phyloP scores from a whole-genome alignment of 2,888 invertebrate genomes.

The Chaetogeoica ovagalla region DNA sequence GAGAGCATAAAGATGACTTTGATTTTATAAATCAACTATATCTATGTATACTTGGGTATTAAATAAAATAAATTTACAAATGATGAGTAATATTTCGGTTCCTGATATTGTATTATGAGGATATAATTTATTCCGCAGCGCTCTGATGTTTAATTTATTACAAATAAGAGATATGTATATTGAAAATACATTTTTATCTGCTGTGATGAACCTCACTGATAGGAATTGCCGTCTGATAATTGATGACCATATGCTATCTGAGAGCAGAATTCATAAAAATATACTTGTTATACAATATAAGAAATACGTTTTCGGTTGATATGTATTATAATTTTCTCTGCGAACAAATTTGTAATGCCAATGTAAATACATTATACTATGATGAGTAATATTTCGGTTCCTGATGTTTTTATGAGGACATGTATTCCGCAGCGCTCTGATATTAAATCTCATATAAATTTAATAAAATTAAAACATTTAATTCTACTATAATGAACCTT shows the following conservation, averaged over 20 bases:
- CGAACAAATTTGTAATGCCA: background rate
- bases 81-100: conserved; percentile 42
- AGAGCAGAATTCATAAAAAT: conserved; percentile 2
- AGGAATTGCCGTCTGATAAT: conserved; percentile 32
- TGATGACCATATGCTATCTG: conserved; percentile 36
- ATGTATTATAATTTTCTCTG: too few species aligned
- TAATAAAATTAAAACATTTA: background rate
- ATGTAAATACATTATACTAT: background rate
- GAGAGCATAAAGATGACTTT: conserved; percentile 55
- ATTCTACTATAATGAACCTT: conserved; percentile 17
- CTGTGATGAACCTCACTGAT: conserved; percentile 27
- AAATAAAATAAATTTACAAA: background rate
- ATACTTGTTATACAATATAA: too few species aligned
- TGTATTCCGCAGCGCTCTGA: conserved; percentile 53
- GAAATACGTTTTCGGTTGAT: too few species aligned
- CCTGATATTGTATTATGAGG: conserved; percentile 22
- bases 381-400: conserved; percentile 38
- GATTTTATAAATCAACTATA: background rate
- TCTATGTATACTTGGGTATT: background rate
- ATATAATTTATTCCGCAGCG: conserved; percentile 49
- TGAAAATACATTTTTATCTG: background rate
- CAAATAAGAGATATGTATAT: background rate
- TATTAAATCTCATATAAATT: background rate
- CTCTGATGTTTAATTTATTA: conserved; percentile 23
- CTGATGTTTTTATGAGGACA: conserved; percentile 31